Evolutionary conservation across 2,797 vertebrate genomes (phyloP), one percentile per base, ranked within the genome.

Genomic region (Acanthiza pusilla): DNA sequence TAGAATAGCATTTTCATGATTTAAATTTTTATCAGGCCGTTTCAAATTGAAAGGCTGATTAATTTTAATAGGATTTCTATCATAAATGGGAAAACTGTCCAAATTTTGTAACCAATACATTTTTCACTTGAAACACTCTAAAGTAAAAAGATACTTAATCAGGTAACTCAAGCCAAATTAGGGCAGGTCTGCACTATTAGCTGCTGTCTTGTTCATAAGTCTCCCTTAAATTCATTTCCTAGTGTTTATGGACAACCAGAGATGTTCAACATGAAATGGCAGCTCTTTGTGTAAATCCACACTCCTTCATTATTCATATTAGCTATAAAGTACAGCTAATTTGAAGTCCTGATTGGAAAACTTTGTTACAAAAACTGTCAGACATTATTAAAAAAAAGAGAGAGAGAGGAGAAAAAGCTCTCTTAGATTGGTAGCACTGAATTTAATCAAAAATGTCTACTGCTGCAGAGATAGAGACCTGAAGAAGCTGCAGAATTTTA

Each of bases 31-130:
- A 93, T 76, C 79, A 88, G 85, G 40, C 71, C 82, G 29, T 76
- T 97, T 77, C 68, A 93, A 96, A 75, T 72, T 63, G 93, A 95
- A 95, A 73, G 82, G 53, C 43, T 84, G 91, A 91, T 88, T 88
- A 91, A 94, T 95, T 94, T 97, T 92, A 95, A 95, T 94, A 75
- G 38, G 79, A 90, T 72, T 91, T 89, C 58, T 94, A 58, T 83
- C 91, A 92, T 86, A 89, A 78, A 91, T 89, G 55, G 45, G 62
- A 77, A 96, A 92, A 83, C 11, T 94, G 65, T 71, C 93, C 86
- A 94, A 94, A 76, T 94, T 96, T 82, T 86, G 91, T 86, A 94
- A 77, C 71, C 86, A 93, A 86, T 83, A 22, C 62, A 58, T 94
- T 96, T 86, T 92, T 96, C 65, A 85, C 91, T 86, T 66, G 34